These are phyloP conservation scores for Epicauta chinensis DNA, from an alignment of 1,140 invertebrate genomes.

Conservation along the genomic window DNA sequence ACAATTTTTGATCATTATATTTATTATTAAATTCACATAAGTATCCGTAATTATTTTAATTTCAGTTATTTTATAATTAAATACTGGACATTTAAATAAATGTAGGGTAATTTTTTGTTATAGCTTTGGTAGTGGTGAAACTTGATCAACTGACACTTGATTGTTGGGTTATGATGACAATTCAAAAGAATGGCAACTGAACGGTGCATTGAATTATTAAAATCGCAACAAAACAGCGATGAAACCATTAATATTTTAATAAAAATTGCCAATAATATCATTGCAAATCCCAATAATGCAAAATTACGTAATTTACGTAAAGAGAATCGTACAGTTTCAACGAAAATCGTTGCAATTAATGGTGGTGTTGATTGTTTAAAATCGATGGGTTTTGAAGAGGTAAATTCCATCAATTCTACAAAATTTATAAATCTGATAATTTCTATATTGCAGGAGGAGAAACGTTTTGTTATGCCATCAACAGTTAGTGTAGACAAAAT, in stretches of 20 bases:
- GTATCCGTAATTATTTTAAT: no score
- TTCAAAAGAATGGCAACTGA: no score
- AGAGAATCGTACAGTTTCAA: slow-evolving; percentile 27
- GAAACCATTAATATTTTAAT: slow-evolving; percentile 27
- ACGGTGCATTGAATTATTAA: neutral
- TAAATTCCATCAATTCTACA: slow-evolving; percentile 12
- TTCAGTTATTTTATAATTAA: no score
- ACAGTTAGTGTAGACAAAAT: slow-evolving; percentile 10
- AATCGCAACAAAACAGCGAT: slow-evolving; percentile 15
- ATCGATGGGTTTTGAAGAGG: slow-evolving; percentile 37
- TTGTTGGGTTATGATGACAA: no score
- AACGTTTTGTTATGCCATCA: slow-evolving; percentile 12
- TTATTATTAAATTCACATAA: no score
- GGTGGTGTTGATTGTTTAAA: slow-evolving; percentile 33
- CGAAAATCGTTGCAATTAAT: slow-evolving; percentile 28
- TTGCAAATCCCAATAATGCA: slow-evolving; percentile 30
- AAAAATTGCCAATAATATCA: slow-evolving; percentile 35
- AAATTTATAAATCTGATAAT: slow-evolving; percentile 9
- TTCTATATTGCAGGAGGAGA: slow-evolving; percentile 23
- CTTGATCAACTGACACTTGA: neutral
- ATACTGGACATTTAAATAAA: neutral
- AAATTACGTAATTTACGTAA: slow-evolving; percentile 35
- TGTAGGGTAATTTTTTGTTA: neutral
- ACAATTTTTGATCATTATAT: no score
- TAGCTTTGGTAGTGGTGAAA: neutral